Base-by-base conservation (phyloP, 2,797 vertebrate species). In the Artibeus jamaicensis region DNA sequence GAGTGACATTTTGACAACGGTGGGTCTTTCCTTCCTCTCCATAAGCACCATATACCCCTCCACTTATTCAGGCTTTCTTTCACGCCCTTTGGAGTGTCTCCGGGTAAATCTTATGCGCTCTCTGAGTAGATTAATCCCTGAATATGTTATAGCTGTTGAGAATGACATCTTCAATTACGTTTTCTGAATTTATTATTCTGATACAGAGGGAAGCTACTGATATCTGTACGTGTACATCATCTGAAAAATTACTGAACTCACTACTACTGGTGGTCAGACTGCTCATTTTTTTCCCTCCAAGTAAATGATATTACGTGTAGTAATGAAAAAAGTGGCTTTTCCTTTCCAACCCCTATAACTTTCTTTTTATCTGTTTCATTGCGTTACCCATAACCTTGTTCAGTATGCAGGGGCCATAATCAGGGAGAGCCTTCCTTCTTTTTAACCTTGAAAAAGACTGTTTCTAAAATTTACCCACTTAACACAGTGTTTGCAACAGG, bases 121-220 rank as follows among this genome's bases (percentile, higher is more conserved):
- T 97, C 74, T 59, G 15, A 48, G 62, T 59, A 89, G 44, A 37
- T 59, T 48, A 84, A 94, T 93, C 77, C 65, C 44, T 84, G 67
- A 8, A 50, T 46, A 57, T 37, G 53, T 24, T 48, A 83, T 6
- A 81, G 39, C 6, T 44, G 10, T 37, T 86, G 59, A 73, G 8
- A 95, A 37, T 46, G 44, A 24, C 3, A 53, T 26, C 32, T 78
- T 77, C 44, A 77, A 74, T 59, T 55, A 42, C 2, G 68, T 50
- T 81, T 90, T 91, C 89, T 93, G 83, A 93, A 91, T 29, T 73
- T 86, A 59, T 86, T 89, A 94, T 50, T 85, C 16, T 84, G 22
- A 39, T 44, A 21, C 29, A 37, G 34, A 89, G 39, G 15, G 78
- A 90, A 95, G 37, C 12, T 73, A 86, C 19, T 73, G 9, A 42